Base-by-base conservation (phyloP, 2,113 vertebrate species). In the Pycnonotus jocosus region DNA sequence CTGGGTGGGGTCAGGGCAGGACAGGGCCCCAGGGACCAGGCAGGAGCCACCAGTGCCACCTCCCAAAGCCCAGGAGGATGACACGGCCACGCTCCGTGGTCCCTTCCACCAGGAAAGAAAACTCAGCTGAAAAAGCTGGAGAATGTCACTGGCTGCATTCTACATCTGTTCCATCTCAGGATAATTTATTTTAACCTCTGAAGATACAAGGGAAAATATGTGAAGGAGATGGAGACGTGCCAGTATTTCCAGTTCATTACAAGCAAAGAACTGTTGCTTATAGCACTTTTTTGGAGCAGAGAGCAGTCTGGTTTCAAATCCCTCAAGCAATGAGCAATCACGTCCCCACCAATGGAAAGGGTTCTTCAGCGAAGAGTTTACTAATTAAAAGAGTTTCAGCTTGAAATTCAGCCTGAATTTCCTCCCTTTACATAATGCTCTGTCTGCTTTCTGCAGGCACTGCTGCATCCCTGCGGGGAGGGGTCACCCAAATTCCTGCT, bases 231-330 rank as follows among this genome's bases (percentile, higher is more conserved):
- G 92, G 94, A 95, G 92, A 8, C 31, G 58, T 92, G 92, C 94
- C 95, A 95, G 93, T 81, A 92, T 84, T 96, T 96, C 86, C 94
- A 97, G 95, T 62, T 95, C 92, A 71, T 95, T 93, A 91, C 54
- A 81, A 93, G 91, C 72, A 74, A 45, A 47, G 91, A 90, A 64
- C 86, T 95, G 95, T 94, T 95, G 92, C 92, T 93, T 85, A 33
- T 79, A 95, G 94, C 92, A 86, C 89, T 92, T 91, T 86, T 66
- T 74, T 96, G 89, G 96, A 95, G 91, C 92, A 74, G 81, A 56
- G 80, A 74, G n/a, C 9, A 88, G 92, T 93, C 92, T 96, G 93
- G 86, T 76, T 97, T 91, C 47, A 91, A 95, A 91, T 92, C 94
- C 93, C 92, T 48, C 81, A 62, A 86, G 95, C 95, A n/a, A 53